Evolutionary conservation across 2,113 vertebrate genomes (phyloP).

Genomic region (Poeciliopsis retropinna): DNA sequence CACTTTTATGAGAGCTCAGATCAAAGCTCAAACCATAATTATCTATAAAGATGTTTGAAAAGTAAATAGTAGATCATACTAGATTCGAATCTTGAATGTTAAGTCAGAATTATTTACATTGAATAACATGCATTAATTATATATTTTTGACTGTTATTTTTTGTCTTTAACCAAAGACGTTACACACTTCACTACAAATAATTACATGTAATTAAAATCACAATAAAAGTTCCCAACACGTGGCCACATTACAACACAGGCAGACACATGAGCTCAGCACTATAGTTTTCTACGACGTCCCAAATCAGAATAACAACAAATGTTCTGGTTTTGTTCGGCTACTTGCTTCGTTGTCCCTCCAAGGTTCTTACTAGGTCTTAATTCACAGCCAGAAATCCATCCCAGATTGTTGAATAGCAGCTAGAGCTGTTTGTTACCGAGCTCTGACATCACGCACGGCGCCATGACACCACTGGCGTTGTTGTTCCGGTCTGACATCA

Average conservation of each 20-base stretch:
- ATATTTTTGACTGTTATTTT: background rate
- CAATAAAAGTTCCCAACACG: slow-evolving; percentile 47
- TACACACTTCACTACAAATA: background rate
- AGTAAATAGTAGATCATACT: background rate
- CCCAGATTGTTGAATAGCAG: background rate
- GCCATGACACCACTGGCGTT: slow-evolving; percentile 64
- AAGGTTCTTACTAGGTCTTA: background rate
- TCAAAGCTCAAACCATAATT: background rate
- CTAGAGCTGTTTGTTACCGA: slow-evolving; percentile 5
- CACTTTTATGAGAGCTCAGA: background rate
- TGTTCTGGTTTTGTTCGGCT: rapidly evolving
- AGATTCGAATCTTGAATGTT: background rate
- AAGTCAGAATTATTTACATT: background rate
- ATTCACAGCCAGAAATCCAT: slow-evolving; percentile 8
- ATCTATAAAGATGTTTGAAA: background rate
- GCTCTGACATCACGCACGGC: slow-evolving; percentile 15
- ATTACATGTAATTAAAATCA: background rate
- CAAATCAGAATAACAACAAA: rapidly evolving
- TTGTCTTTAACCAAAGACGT: background rate
- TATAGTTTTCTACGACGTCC: rapidly evolving
- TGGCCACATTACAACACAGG: slow-evolving; percentile 39
- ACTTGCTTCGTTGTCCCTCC: slow-evolving; percentile 40
- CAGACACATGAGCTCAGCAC: background rate
- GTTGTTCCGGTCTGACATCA: slow-evolving; percentile 16
- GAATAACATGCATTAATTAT: background rate